Evolutionary conservation across 2,797 vertebrate species (phyloP), one percentile per base, ranked within the genome.

Genomic region (Danio choprae): DNA sequence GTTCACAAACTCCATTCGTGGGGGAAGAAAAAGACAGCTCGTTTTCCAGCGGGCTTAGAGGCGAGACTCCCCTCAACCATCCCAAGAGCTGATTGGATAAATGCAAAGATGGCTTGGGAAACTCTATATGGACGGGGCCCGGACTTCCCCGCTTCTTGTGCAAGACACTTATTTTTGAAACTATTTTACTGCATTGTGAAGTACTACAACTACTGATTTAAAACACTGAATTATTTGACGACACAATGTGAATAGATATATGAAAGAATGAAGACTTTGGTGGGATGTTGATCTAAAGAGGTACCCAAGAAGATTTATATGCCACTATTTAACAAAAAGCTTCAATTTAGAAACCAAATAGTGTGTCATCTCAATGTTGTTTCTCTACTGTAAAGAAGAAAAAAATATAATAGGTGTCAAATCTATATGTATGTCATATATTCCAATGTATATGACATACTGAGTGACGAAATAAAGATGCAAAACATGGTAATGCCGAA

Each of bases 331-430:
- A 95, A 93, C 93, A 89, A 90, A 89, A 91, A 93, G 92, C 93
- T 94, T 94, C 92, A 93, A 94, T 92, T 92, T 94, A 95, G 93
- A 94, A 95, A 95, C 93, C 93, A 95, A 95, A 94, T 94, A 95
- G 93, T 95, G 93, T 94, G 92, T 94, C 92, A 94, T 94, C 90
- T 94, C 92, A 91, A 93, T 94, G 93, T 94, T 94, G 94, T 95
- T 95, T 95, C 93, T 94, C 92, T 93, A 95, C 93, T 95, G 93
- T 95, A 93, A 84, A 94, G 92, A 70, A 77, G 64, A 85, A 82
- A 91, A 29, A 95, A 91, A 93, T 94, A 88, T 92, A 94, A 93
- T 93, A 93, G 93, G 93, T 94, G 93, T 94, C 93, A 92, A 91
- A 91, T 90, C 87, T 87, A 82, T 83, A 93, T 94, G 94, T 94